Conservation (phyloP, 2,797 vertebrate species). For the Borostomias antarcticus region DNA sequence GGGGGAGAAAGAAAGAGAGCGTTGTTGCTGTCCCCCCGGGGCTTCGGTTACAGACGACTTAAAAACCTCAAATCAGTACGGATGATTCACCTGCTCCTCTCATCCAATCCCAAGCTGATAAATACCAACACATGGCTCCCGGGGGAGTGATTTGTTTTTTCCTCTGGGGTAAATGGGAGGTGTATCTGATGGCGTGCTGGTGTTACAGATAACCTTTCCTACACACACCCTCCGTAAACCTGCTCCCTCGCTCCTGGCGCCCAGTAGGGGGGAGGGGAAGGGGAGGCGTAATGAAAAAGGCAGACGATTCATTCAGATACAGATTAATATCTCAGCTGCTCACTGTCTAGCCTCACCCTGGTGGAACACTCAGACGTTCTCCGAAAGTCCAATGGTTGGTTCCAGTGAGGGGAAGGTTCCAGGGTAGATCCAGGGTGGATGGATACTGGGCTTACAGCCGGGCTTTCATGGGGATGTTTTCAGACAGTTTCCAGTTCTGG, state of each 20-base stretch:
- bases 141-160: background rate
- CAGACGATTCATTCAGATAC: constrained; percentile 32
- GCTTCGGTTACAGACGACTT: too few relatives aligned
- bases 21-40: too few relatives aligned
- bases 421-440: background rate
- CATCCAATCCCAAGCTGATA: background rate
- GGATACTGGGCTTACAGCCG: background rate
- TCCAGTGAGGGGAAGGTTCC: constrained; percentile 1
- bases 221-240: constrained; percentile 28
- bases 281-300: constrained; percentile 21
- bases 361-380: background rate
- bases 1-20: too few relatives aligned
- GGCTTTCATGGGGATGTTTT: background rate
- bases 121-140: background rate
- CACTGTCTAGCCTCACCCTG: constrained; percentile 3
- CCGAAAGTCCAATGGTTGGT: background rate
- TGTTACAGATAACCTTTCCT: background rate
- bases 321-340: constrained; percentile 38
- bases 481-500: background rate
- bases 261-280: constrained; percentile 9
- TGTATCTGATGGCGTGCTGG: background rate
- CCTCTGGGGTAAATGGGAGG: constrained; percentile 7
- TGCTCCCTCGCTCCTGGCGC: background rate
- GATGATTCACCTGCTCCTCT: background rate
- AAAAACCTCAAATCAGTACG: background rate